Evolutionary conservation across 2,888 invertebrate genomes (phyloP), one percentile per base, ranked within the genome.

Genomic region (Ormyrus pomaceus): DNA sequence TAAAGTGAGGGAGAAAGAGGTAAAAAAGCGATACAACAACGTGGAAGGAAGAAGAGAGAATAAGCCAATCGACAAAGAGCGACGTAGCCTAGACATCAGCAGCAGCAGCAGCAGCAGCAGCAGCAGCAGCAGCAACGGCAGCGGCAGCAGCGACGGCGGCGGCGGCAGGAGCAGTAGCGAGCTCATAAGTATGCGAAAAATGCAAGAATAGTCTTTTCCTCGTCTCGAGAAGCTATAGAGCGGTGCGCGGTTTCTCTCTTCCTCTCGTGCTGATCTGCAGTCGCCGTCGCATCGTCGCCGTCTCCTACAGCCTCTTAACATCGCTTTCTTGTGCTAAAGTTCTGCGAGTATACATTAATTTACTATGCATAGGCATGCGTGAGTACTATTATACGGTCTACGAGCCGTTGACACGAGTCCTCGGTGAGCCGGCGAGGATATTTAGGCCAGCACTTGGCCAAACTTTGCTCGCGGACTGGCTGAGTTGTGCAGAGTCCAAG

Each of bases 341-440:
- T 6, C 9, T 4, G 51, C 9, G 59, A 59, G 53, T 53, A 59
- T 55, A 79, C 70, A 75, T 79, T 79, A 75, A 74, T 79, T 79
- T 79, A 75, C 64, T 79, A 79, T 75, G 75, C 75, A 79, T 79
- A 79, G 70, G 65, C 69, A 79, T 75, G 74, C 79, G 62, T 75
- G 79, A 70, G 79, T 68, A 73, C 66, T 78, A 68, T 73, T 65
- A 59, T 73, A 66, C 34, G 34, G 34, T 34, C 61, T 73, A 68
- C 55, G 70, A 77, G 69, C 50, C 8, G 66, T 5, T 73, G 48
- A 56, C 59, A 62, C 51, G 66, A 50, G 5, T 7, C 3, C 10
- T n/a, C 19, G 5, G 45, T 9, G 51, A 11, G 10, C 19, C 9
- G 3, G 51, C 48, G 62, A 13, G 62, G 56, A 69, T 69, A 79